Evolutionary conservation across 1,140 invertebrate species (phyloP).

Genomic region (Philotrypesis tridentata): DNA sequence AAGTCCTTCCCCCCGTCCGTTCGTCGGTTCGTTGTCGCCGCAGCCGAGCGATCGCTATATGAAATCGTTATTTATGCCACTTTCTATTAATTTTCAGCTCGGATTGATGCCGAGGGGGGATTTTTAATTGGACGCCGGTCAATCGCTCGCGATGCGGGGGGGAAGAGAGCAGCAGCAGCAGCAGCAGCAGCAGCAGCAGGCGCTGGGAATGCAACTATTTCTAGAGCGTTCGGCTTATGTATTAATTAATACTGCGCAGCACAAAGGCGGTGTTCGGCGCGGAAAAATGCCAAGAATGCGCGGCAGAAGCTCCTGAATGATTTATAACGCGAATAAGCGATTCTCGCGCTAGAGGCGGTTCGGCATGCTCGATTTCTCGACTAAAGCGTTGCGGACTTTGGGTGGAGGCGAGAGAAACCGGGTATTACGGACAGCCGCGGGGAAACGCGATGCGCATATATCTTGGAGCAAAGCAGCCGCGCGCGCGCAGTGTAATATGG

Average conservation of each 20-base stretch:
- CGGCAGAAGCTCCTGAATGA: neutral
- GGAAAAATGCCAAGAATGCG: neutral
- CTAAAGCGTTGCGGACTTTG: slow-evolving; percentile 16
- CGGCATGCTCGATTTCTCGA: slow-evolving; percentile 26
- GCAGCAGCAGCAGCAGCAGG: no score
- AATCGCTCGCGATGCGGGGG: no score
- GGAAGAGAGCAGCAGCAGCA: no score
- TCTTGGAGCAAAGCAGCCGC: slow-evolving; percentile 11
- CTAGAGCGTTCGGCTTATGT: neutral
- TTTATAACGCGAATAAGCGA: neutral
- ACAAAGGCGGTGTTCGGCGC: neutral
- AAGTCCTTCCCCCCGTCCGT: no score
- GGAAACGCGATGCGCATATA: slow-evolving; percentile 1
- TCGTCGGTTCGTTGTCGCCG: no score
- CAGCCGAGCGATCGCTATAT: neutral
- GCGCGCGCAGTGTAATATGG: slow-evolving; percentile 7
- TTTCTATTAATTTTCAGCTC: slow-evolving; percentile 1
- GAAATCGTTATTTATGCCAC: neutral
- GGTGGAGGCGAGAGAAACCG: neutral
- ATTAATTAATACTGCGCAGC: neutral
- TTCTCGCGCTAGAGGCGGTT: neutral
- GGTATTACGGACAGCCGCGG: neutral
- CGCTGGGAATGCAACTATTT: neutral
- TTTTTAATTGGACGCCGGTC: no score
- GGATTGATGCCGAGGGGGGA: neutral